Percentiles rank a stretch among this genome's conserved stretches.
Evolutionary conservation across 2,113 vertebrate species (phyloP).

Genomic region (Agelaius tricolor): DNA sequence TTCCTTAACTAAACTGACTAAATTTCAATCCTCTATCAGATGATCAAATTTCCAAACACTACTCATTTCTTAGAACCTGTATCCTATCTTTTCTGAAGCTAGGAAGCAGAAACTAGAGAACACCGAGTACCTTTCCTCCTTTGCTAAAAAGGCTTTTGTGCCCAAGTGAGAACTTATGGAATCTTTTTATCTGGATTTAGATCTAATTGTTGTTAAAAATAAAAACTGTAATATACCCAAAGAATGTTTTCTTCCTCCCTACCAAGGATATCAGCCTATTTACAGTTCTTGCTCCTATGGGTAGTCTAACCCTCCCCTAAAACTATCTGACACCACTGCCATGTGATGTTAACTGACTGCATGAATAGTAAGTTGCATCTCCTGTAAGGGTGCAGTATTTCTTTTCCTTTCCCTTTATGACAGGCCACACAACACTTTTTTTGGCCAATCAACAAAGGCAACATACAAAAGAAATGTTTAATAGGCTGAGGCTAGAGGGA

Average conservation of each 20-base stretch:
- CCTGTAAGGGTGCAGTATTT: not conserved
- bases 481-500: not conserved
- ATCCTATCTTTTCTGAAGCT: not conserved
- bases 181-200: not conserved
- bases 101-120: not conserved
- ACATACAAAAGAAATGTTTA: not conserved
- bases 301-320: not conserved
- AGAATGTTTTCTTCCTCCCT: not conserved
- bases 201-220: not conserved
- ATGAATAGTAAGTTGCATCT: not conserved
- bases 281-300: not conserved
- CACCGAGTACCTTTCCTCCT: not conserved
- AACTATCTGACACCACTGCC: not conserved
- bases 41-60: not conserved
- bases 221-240: not conserved
- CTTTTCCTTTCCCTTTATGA: not conserved
- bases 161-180: not conserved
- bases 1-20: not conserved
- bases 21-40: not conserved
- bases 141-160: not conserved
- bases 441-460: not conserved
- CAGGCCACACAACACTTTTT: not conserved
- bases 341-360: not conserved
- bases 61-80: not conserved
- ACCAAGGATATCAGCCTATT: not conserved